Conservation (phyloP, 1,140 invertebrate genomes). For the Nasonia giraulti region DNA sequence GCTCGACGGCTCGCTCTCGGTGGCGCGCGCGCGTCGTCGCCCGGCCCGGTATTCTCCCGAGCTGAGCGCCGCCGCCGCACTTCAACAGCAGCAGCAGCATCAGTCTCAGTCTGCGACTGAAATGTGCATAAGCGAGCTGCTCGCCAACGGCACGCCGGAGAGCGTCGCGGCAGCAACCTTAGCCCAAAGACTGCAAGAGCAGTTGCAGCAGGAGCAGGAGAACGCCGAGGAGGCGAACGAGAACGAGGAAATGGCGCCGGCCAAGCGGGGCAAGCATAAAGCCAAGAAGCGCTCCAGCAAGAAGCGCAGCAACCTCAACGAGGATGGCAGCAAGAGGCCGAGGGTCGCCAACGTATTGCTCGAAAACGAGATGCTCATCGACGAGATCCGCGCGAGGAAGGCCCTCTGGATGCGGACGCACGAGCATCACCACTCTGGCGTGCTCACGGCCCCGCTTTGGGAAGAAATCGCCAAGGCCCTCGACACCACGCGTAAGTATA, state of each 20-base stretch:
- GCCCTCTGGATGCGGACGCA: constrained; percentile 49
- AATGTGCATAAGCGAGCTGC: constrained; percentile 24
- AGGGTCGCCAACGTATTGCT: constrained; percentile 46
- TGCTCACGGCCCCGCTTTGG: constrained; percentile 36
- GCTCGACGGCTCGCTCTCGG: constrained; percentile 31
- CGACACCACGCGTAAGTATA: constrained; percentile 47
- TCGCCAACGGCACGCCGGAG: background rate
- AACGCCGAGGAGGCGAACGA: background rate
- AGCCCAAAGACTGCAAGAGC: background rate
- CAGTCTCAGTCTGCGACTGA: constrained; percentile 29
- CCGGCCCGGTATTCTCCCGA: constrained; percentile 48
- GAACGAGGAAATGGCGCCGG: constrained; percentile 32
- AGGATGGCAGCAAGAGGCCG: constrained; percentile 28
- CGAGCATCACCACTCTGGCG: constrained; percentile 42
- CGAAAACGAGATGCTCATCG: constrained; percentile 50
- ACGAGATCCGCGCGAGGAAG: constrained; percentile 38
- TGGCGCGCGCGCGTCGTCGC: constrained; percentile 47
- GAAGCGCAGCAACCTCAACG: background rate
- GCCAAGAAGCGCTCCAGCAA: constrained; percentile 28
- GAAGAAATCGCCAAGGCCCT: constrained; percentile 44
- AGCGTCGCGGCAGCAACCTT: background rate
- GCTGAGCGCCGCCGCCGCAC: background rate
- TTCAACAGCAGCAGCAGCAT: background rate
- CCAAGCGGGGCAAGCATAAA: background rate
- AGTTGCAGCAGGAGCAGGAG: background rate